Conservation (phyloP, 2,797 vertebrate species). For the Eulemur coronatus region DNA sequence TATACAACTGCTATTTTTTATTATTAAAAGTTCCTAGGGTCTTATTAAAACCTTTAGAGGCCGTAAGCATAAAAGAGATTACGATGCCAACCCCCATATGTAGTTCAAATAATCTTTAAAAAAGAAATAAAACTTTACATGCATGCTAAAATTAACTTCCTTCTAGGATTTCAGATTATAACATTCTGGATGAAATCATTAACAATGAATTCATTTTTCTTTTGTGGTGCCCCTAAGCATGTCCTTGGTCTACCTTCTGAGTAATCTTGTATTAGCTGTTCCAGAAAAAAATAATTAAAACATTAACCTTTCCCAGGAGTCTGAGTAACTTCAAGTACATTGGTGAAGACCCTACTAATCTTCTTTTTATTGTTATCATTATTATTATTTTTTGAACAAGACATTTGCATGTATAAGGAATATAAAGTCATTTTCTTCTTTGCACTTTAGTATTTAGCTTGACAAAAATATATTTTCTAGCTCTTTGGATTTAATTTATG, state of each 20-base stretch:
- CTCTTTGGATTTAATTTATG: not conserved
- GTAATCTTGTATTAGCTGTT: not conserved
- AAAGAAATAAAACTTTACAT: not conserved
- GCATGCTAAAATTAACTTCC: not conserved
- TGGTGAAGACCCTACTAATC: not conserved
- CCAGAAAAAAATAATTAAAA: not conserved
- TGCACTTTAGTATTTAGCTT: conserved; percentile 10
- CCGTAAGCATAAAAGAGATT: not conserved
- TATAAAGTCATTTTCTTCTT: not conserved
- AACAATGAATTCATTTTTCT: not conserved
- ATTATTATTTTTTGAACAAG: not conserved
- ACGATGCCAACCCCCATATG: not conserved
- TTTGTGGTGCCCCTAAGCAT: not conserved
- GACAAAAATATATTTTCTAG: not conserved
- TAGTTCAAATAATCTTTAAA: not conserved
- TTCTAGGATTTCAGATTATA: not conserved
- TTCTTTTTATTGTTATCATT: not conserved
- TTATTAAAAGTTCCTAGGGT: not conserved
- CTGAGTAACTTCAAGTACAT: not conserved
- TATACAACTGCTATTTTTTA: not conserved
- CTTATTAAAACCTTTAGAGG: not conserved
- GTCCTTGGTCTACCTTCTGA: not conserved
- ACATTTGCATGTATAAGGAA: not conserved
- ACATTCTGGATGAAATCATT: conserved; percentile 17
- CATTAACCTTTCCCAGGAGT: not conserved